phyloP scores from a whole-genome alignment of 1,140 invertebrate genomes.

The Philopotamus ludificatus region DNA sequence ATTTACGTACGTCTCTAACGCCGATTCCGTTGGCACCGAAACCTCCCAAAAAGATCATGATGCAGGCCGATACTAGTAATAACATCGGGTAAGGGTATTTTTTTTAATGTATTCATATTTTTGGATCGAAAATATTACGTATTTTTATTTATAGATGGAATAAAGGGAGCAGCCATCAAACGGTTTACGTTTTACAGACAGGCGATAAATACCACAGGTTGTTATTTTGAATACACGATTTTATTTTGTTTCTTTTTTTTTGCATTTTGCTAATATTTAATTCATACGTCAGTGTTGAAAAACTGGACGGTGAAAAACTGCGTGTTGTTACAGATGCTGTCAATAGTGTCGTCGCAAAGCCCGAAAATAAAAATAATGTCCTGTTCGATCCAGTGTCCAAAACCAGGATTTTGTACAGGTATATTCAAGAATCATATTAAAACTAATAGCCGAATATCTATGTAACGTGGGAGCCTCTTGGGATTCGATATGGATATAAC shows the following conservation, averaged over 20 bases:
- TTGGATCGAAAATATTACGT: background rate
- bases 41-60: conserved; percentile 14
- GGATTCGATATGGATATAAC: no score
- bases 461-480: background rate
- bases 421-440: background rate
- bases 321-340: conserved; percentile 25
- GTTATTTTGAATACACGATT: no score
- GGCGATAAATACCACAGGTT: conserved; percentile 34
- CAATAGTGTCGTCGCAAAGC: conserved; percentile 11
- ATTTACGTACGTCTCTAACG: conserved; percentile 9
- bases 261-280: background rate
- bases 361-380: conserved; percentile 27
- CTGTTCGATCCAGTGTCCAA: conserved; percentile 33
- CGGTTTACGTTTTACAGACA: conserved; percentile 28
- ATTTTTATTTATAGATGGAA: conserved; percentile 23
- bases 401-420: conserved; percentile 9
- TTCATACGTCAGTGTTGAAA: conserved; percentile 25
- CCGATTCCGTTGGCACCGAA: conserved; percentile 24
- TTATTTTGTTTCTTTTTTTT: background rate
- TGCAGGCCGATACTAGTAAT: conserved; percentile 15
- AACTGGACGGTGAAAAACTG: conserved; percentile 30
- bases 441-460: background rate
- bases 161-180: conserved; percentile 10
- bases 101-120: background rate
- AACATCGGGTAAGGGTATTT: conserved; percentile 2